A percentile compares a stretch with the other conserved stretches of the same genome.
Evolutionary conservation across 2,113 vertebrate genomes (phyloP).

Genomic region (Macheiramphus alcinus): DNA sequence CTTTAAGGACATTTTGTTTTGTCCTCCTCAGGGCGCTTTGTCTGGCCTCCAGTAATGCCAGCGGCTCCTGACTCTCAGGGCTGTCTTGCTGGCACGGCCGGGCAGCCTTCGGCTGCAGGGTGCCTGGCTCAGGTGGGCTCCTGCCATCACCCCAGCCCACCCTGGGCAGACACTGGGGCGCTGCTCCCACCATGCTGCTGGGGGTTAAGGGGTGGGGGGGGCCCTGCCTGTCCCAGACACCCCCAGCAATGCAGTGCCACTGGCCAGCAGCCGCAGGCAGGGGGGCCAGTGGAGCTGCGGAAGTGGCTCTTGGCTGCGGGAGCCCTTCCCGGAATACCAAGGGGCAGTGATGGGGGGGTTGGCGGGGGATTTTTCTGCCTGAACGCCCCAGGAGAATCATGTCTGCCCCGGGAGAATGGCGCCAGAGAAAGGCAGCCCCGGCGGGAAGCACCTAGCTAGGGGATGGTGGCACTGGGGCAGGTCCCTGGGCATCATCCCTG

Average conservation of each 20-base stretch:
- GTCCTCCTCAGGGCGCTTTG: neutral
- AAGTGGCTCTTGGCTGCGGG: conserved; percentile 15
- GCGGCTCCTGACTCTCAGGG: conserved; percentile 21
- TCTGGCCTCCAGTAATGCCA: conserved; percentile 9
- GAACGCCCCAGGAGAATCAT: conserved; percentile 15
- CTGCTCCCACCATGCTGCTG: neutral
- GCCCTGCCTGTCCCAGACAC: neutral
- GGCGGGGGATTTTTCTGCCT: conserved; percentile 60
- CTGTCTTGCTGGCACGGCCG: neutral
- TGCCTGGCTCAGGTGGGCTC: neutral
- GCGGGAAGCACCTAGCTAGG: neutral
- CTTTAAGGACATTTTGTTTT: conserved; percentile 48
- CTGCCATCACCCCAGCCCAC: neutral
- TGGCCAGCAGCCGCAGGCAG: neutral
- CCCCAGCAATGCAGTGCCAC: neutral
- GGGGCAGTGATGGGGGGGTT: conserved; percentile 10
- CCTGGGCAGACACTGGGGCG: accelerated
- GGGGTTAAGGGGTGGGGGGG: neutral
- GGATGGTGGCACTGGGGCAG: neutral
- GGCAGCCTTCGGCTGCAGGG: neutral
- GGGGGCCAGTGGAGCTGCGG: neutral
- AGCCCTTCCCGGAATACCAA: conserved; percentile 47
- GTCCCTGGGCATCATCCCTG: neutral
- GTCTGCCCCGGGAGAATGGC: conserved; percentile 14
- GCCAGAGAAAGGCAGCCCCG: neutral